Percentiles rank a stretch among this genome's conserved stretches.
Evolutionary conservation across 2,797 vertebrate genomes (phyloP).

Genomic region (Echeneis naucrates): DNA sequence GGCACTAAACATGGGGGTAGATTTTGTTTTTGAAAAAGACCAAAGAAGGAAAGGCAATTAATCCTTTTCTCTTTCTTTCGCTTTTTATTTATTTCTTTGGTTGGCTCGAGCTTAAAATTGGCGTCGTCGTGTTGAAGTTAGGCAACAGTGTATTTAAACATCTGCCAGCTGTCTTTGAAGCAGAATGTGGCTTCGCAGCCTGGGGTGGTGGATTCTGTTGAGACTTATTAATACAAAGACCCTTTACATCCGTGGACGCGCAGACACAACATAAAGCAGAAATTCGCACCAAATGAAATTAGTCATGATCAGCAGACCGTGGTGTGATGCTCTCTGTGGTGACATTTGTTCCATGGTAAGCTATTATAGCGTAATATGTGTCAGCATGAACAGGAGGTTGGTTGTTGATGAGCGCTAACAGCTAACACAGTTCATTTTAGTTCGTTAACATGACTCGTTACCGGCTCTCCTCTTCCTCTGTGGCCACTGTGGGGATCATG

Average conservation of each 20-base stretch:
- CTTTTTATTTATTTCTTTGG: neutral
- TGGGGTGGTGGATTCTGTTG: slow-evolving; percentile 39
- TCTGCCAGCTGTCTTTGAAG: slow-evolving; percentile 48
- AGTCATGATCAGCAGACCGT: slow-evolving; percentile 28
- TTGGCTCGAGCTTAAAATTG: slow-evolving; percentile 26
- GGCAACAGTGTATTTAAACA: slow-evolving; percentile 51
- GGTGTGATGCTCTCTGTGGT: slow-evolving; percentile 17
- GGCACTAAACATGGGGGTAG: slow-evolving; percentile 42
- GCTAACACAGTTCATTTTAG: slow-evolving; percentile 64
- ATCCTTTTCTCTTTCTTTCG: slow-evolving; percentile 13
- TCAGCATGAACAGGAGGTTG: slow-evolving; percentile 27
- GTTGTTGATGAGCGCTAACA: slow-evolving; percentile 50
- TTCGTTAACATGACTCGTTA: slow-evolving; percentile 67
- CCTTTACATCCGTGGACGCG: slow-evolving; percentile 47
- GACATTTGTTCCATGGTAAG: slow-evolving; percentile 21
- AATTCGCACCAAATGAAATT: slow-evolving; percentile 38
- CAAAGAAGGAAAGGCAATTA: slow-evolving; percentile 38
- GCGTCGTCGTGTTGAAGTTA: slow-evolving; percentile 25
- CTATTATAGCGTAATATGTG: slow-evolving; percentile 27
- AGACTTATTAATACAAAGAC: slow-evolving; percentile 50
- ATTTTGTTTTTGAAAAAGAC: slow-evolving; percentile 8
- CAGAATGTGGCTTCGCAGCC: slow-evolving; percentile 44
- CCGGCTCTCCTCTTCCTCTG: slow-evolving; percentile 41
- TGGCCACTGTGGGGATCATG: slow-evolving; percentile 10
- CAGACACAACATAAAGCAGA: slow-evolving; percentile 31